Base-by-base conservation (phyloP, 2,113 vertebrate species). In the Zosterops lateralis region DNA sequence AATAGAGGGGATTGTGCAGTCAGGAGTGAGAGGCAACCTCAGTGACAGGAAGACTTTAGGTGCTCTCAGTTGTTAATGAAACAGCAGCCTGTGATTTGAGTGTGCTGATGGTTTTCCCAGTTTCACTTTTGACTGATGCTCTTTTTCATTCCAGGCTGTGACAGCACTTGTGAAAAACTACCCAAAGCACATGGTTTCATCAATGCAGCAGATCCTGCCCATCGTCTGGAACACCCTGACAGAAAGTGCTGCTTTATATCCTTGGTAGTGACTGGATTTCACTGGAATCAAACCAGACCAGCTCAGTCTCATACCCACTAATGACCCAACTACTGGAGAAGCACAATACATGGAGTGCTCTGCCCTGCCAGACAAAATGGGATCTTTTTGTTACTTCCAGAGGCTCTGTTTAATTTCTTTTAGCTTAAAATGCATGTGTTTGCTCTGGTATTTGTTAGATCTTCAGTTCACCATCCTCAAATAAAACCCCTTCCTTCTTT, bases 221-320 rank as follows among this genome's bases (percentile, higher is more conserved):
- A 99, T 99, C 20, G 99, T 99, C 14, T 99, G 99, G 99, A 99
- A 98, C 67, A 99, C 99, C 5, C 98, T 99, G n/a, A 99, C 99
- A 1, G 99, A 99, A 95, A 99, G 99, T 42, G 99, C 99, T 10
- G 98, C 99, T 92, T 99, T 99, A 99, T 99, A 99, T 98, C 99
- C 98, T 98, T 97, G 77, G 57, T 32, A 50, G 60, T 10, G 44
- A 62, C 17, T 26, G 29, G 20, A 9, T 87, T 76, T 17, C 17
- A 29, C 51, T 56, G 12, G 24, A 78, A 8, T 13, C 3, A 3
- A 47, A 6, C 3, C 5, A 21, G 18, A 54, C 45, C 38, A 57
- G 21, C 44, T 72, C 32, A 36, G 6, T 36, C 53, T 67, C 15
- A 2, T 58, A 24, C n/a, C 22, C 45, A 88, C 3, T 14, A 21